Conservation (phyloP, 2,888 invertebrate species). For the Lycaena phlaeas region DNA sequence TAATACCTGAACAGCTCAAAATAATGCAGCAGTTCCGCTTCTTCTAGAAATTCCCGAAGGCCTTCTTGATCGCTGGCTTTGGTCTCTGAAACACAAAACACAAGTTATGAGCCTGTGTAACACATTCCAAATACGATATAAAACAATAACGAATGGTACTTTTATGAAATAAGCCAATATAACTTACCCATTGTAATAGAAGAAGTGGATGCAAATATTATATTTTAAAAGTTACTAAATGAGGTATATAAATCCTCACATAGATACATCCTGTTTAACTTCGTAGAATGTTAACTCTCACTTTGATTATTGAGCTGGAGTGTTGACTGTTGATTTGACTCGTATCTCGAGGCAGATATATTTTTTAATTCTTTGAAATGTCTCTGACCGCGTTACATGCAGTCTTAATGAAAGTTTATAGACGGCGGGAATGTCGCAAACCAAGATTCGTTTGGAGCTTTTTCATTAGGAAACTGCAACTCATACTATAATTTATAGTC, state of each 20-base stretch:
- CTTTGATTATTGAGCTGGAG: too few relatives aligned
- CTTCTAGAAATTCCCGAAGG: constrained; percentile 86
- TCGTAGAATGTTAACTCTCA: too few relatives aligned
- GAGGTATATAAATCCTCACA: not conserved
- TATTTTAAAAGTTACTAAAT: too few relatives aligned
- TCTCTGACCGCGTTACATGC: too few relatives aligned
- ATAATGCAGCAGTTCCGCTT: constrained; percentile 95
- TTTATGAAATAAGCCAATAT: not conserved
- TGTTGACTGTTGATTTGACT: too few relatives aligned
- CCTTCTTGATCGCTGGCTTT: constrained; percentile 41
- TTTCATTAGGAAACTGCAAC: too few relatives aligned
- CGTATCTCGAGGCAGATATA: too few relatives aligned
- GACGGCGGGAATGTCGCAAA: too few relatives aligned
- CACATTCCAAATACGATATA: not conserved
- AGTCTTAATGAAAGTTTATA: too few relatives aligned
- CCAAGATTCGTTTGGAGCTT: too few relatives aligned
- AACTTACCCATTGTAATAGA: constrained; percentile 31
- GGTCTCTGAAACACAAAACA: constrained; percentile 37
- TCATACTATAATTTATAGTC: too few relatives aligned
- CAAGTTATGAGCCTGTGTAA: constrained; percentile 5
- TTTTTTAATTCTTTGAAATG: too few relatives aligned
- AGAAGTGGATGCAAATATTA: not conserved
- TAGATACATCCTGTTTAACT: not conserved
- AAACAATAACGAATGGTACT: not conserved
- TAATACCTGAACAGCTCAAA: constrained; percentile 50